Evolutionary conservation across 2,113 vertebrate genomes (phyloP).

Genomic region (Anthoscopus minutus): DNA sequence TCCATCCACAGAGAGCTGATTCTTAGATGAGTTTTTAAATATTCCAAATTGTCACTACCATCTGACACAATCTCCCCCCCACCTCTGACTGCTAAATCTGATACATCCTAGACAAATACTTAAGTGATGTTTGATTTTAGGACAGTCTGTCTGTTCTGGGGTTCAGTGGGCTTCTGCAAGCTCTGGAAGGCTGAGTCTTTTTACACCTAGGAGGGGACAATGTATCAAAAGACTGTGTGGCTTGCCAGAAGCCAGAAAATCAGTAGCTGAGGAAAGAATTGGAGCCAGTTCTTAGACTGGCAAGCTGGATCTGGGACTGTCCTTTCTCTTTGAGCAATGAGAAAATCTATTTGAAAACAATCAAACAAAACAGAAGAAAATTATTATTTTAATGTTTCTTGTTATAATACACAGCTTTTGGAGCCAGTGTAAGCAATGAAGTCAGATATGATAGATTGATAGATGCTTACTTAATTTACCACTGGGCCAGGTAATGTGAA

Average conservation of each 20-base stretch:
- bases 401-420: not conserved
- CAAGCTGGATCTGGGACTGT: not conserved
- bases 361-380: not conserved
- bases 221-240: not conserved
- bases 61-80: not conserved
- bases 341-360: not conserved
- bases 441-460: not conserved
- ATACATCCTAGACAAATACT: not conserved
- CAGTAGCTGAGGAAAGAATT: not conserved
- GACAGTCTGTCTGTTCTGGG: not conserved
- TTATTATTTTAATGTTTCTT: not conserved
- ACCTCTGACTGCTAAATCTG: not conserved
- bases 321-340: not conserved
- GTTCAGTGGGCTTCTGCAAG: not conserved
- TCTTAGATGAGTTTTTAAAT: not conserved
- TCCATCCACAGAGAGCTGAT: not conserved
- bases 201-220: not conserved
- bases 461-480: not conserved
- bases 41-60: not conserved
- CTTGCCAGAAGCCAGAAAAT: not conserved
- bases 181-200: not conserved
- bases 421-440: not conserved
- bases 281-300: not conserved
- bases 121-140: not conserved
- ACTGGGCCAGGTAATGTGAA: not conserved